A percentile compares a stretch with the other conserved stretches of the same genome.
phyloP scores from a whole-genome alignment of 1,140 invertebrate species.

The Anoplolepis gracilipes region DNA sequence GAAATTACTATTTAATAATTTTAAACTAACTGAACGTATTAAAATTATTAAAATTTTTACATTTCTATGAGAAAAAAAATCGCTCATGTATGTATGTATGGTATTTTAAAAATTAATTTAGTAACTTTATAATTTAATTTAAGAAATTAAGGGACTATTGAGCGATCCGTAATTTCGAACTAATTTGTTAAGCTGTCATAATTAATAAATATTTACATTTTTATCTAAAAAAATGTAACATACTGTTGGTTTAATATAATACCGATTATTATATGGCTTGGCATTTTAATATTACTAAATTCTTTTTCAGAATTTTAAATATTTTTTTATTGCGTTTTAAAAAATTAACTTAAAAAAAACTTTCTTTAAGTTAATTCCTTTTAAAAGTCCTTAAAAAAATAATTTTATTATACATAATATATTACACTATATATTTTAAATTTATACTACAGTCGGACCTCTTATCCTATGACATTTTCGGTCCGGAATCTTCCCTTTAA shows the following conservation, averaged over 20 bases:
- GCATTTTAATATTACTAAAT: conserved; percentile 12
- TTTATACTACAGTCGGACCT: no score
- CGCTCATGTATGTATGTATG: no score
- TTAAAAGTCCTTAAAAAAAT: neutral
- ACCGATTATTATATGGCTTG: neutral
- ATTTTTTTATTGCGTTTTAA: neutral
- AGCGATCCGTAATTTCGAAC: neutral
- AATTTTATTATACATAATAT: neutral
- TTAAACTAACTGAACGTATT: no score
- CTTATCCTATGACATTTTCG: no score
- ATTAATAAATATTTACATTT: conserved; percentile 32
- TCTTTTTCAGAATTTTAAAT: neutral
- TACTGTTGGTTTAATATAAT: conserved; percentile 39
- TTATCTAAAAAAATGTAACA: conserved; percentile 24
- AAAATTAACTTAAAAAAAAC: neutral
- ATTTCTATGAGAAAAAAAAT: no score
- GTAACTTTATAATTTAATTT: no score
- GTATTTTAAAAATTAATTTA: no score
- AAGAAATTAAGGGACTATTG: no score
- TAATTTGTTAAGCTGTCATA: neutral
- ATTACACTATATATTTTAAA: neutral
- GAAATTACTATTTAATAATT: no score
- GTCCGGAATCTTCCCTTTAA: no score
- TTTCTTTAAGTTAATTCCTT: neutral
- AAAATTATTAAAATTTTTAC: no score